Evolutionary conservation across 2,888 invertebrate genomes (phyloP), one percentile per base, ranked within the genome.

Genomic region (Cephonodes hylas): DNA sequence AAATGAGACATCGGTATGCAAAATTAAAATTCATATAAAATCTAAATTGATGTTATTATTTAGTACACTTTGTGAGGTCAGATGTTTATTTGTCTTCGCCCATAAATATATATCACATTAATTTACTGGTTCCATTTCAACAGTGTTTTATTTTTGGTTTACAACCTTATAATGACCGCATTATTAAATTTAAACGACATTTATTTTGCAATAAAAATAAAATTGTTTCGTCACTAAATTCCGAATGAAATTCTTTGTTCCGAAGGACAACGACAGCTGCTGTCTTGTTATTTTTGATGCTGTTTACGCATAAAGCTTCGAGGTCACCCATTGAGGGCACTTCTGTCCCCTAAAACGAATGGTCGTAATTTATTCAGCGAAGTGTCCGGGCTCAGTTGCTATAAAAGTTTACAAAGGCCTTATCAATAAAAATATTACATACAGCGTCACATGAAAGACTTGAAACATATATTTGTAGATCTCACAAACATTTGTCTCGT

Each of bases 251-350:
- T 31, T 46, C 46, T 31, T 53, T 53, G 53, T 53, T 31, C 13
- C 53, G 53, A 53, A 53, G 53, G 53, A 53, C 53, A 53, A 53
- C 53, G 18, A 27, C 53, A 53, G 53, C 31, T 53, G 53, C 22
- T 15, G 2, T 31, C 10, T 3, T 53, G 18, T 31, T 53, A 53
- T 53, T 53, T 53, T 53, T 53, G 18, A 53, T 18, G 7, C 18
- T 53, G 53, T 53, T 53, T 53, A 53, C 53, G 53, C 18, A 31
- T 53, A 15, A 27, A n/a, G 5, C 15, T 48, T n/a, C 7, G 13
- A 20, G 25, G 15, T 53, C 20, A 4, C 27, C 31, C 27, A 8
- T 18, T 31, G 31, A 53, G 53, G 53, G 10, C 53, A 15, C 27
- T 31, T 31, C 27, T 18, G 15, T 53, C 10, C 18, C 53, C 53